A percentile compares a stretch with the other conserved stretches of the same genome.
Evolutionary conservation across 2,113 vertebrate species (phyloP).

Genomic region (Chrysemys picta): DNA sequence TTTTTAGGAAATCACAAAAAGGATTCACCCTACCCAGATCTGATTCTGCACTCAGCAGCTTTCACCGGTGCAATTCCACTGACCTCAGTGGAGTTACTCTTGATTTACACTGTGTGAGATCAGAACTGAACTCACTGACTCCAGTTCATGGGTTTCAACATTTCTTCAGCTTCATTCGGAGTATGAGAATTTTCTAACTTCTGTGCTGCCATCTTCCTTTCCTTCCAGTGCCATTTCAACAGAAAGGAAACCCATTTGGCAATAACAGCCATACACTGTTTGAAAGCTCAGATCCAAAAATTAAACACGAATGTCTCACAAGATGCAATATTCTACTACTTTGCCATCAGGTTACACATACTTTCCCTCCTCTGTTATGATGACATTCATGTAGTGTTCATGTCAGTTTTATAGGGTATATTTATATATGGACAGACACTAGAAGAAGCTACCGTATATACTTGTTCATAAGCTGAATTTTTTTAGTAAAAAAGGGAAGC

Average conservation of each 20-base stretch:
- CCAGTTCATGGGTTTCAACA: neutral
- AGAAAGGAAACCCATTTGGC: neutral
- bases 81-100: neutral
- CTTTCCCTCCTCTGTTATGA: neutral
- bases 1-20: neutral
- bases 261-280: rapidly evolving
- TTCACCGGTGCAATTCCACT: neutral
- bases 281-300: neutral
- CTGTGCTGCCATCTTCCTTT: rapidly evolving
- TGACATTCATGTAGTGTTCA: neutral
- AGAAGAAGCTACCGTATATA: neutral
- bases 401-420: neutral
- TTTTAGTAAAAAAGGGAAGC: too few relatives aligned
- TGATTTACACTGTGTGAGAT: neutral
- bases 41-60: rapidly evolving
- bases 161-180: neutral
- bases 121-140: rapidly evolving
- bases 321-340: rapidly evolving
- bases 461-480: too few relatives aligned
- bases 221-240: neutral
- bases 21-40: rapidly evolving
- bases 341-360: neutral
- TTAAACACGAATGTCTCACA: neutral
- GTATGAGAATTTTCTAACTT: rapidly evolving
- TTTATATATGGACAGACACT: neutral